These are phyloP conservation scores for Ligdia adustata DNA, from an alignment of 2,888 invertebrate species.

Conservation along the genomic window DNA sequence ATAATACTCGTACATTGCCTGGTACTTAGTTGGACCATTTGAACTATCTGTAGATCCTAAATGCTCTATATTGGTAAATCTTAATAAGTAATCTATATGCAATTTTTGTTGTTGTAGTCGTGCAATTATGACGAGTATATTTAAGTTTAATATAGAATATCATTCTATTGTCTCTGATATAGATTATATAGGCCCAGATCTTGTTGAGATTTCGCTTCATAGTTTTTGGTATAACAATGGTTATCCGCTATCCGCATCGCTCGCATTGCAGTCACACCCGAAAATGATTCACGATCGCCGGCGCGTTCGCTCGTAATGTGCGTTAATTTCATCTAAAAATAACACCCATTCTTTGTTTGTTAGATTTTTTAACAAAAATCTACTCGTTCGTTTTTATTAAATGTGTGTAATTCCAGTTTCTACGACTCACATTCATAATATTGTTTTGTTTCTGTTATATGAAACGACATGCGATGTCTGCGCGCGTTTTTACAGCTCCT, in stretches of 20 bases:
- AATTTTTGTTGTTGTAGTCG: no score
- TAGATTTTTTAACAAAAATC: slow-evolving; percentile 73
- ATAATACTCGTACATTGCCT: no score
- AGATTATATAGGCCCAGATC: no score
- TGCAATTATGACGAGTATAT: no score
- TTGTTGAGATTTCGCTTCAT: no score
- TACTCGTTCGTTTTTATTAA: slow-evolving; percentile 44
- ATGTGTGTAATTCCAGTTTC: slow-evolving; percentile 43
- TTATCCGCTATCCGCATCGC: slow-evolving; percentile 29
- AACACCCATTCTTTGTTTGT: slow-evolving; percentile 79
- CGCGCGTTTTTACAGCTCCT: slow-evolving; percentile 15
- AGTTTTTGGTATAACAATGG: no score
- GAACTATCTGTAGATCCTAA: no score
- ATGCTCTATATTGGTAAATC: no score
- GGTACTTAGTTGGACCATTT: no score
- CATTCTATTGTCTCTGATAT: no score
- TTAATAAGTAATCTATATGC: no score
- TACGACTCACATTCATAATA: slow-evolving; percentile 22
- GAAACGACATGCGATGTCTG: slow-evolving; percentile 26
- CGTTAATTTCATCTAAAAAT: slow-evolving; percentile 83
- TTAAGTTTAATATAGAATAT: no score
- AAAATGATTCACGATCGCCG: slow-evolving; percentile 73
- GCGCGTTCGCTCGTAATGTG: slow-evolving; percentile 74
- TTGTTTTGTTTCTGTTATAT: slow-evolving; percentile 45
- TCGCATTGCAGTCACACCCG: slow-evolving; percentile 41